phyloP scores from a whole-genome alignment of 2,113 vertebrate genomes.

The Siniperca knerii region DNA sequence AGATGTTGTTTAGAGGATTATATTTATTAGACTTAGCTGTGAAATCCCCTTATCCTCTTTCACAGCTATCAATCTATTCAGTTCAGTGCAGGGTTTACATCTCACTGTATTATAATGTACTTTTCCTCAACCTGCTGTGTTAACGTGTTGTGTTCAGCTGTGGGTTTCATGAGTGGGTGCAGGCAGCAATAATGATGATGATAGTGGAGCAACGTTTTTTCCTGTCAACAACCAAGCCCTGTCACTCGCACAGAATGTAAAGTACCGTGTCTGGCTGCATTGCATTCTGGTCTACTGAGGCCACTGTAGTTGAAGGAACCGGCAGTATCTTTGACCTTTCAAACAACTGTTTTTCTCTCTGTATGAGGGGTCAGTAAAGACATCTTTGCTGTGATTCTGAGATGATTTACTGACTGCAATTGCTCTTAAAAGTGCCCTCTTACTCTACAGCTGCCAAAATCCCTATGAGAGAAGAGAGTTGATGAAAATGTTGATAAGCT shows the following conservation, averaged over 20 bases:
- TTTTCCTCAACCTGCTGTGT: constrained; percentile 52
- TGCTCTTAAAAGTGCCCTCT: not conserved
- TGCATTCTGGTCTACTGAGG: constrained; percentile 32
- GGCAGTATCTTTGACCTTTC: not conserved
- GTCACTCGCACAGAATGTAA: constrained; percentile 42
- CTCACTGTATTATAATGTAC: constrained; percentile 41
- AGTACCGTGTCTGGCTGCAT: constrained; percentile 1
- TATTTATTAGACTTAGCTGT: not conserved
- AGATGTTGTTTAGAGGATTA: not conserved
- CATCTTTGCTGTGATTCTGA: not conserved
- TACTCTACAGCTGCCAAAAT: not conserved
- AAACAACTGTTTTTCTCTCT: not conserved
- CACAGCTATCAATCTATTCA: not conserved
- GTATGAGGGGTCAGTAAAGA: constrained; percentile 11
- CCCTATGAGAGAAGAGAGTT: not conserved
- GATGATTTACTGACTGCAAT: not conserved
- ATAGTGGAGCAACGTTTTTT: constrained; percentile 61
- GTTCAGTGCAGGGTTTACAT: constrained; percentile 8
- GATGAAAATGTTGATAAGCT: not conserved
- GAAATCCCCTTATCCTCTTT: not conserved
- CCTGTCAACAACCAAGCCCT: constrained; percentile 47
- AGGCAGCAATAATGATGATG: constrained; percentile 68
- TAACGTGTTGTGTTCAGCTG: constrained; percentile 60
- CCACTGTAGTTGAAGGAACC: not conserved
- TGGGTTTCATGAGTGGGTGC: constrained; percentile 54